phyloP scores from a whole-genome alignment of 1,140 invertebrate genomes.

The Cydia splendana region DNA sequence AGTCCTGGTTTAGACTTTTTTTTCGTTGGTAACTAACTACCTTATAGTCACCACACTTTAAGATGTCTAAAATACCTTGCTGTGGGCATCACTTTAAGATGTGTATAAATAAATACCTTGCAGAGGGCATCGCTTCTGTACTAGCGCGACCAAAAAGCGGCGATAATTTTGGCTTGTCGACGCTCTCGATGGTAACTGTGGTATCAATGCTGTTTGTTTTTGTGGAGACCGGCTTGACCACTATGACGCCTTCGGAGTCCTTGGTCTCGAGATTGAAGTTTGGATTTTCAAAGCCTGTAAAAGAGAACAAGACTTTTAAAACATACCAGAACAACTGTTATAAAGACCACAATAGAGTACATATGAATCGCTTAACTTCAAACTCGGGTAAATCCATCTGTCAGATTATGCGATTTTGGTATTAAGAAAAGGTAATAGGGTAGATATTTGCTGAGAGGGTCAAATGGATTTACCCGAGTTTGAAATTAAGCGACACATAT shows the following conservation, averaged over 20 bases:
- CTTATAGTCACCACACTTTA: not conserved
- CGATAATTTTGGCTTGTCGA: conserved; percentile 64
- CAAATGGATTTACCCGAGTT: too few relatives aligned
- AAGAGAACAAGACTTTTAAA: conserved; percentile 39
- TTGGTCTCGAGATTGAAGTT: conserved; percentile 55
- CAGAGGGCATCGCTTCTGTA: conserved; percentile 46
- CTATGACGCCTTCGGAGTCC: conserved; percentile 56
- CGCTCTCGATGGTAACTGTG: conserved; percentile 68
- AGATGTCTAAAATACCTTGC: not conserved
- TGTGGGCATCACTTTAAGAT: too few relatives aligned
- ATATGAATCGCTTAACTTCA: too few relatives aligned
- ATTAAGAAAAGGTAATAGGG: too few relatives aligned
- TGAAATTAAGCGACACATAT: too few relatives aligned
- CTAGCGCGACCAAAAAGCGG: conserved; percentile 64
- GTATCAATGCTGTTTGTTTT: conserved; percentile 60
- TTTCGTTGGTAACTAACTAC: not conserved
- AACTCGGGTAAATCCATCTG: too few relatives aligned
- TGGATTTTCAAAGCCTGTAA: conserved; percentile 74
- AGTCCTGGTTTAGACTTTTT: conserved; percentile 41
- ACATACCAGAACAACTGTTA: too few relatives aligned
- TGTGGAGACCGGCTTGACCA: conserved; percentile 58
- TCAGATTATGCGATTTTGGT: too few relatives aligned
- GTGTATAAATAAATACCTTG: not conserved
- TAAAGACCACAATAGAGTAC: too few relatives aligned
- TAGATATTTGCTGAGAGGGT: too few relatives aligned